These are phyloP conservation scores for Sweltsa coloradensis DNA, from an alignment of 1,140 invertebrate genomes.

Conservation along the genomic window DNA sequence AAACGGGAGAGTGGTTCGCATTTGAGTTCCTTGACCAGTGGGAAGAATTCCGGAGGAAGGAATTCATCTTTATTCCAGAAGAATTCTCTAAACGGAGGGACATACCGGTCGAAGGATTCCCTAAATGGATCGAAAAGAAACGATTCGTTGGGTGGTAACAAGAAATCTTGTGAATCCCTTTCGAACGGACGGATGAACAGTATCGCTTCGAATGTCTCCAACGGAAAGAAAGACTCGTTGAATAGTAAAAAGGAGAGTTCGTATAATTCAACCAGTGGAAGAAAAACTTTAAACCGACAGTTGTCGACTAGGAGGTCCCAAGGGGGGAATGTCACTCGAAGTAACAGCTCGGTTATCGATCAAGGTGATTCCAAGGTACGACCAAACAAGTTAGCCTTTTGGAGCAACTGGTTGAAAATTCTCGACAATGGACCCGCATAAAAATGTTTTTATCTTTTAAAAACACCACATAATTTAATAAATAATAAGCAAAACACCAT, in stretches of 20 bases:
- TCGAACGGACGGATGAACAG: slow-evolving; percentile 1
- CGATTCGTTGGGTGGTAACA: background rate
- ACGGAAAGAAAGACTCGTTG: slow-evolving; percentile 4
- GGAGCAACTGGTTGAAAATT: slow-evolving; percentile 43
- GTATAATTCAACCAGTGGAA: background rate
- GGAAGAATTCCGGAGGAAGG: slow-evolving; percentile 4
- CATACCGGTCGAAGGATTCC: too few relatives aligned
- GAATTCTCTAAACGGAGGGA: too few relatives aligned
- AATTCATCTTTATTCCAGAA: slow-evolving; percentile 5
- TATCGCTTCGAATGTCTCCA: slow-evolving; percentile 7
- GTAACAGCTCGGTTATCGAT: background rate
- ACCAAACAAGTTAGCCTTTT: slow-evolving; percentile 46
- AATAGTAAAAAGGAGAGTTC: slow-evolving; percentile 7
- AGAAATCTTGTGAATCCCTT: slow-evolving; percentile 4
- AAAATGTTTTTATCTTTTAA: too few relatives aligned
- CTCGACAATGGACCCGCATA: slow-evolving; percentile 10
- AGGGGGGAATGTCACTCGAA: slow-evolving; percentile 2
- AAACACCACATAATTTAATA: too few relatives aligned
- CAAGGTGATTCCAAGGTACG: slow-evolving; percentile 44
- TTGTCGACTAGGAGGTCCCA: background rate
- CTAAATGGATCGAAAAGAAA: too few relatives aligned
- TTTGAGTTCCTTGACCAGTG: slow-evolving; percentile 1
- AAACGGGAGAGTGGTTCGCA: background rate
- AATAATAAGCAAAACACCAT: too few relatives aligned
- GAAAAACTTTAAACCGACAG: slow-evolving; percentile 8